Evolutionary conservation across 53 echinoderm and acorn worm species (phyloP).

Genomic region (Pentamera pediparva): DNA sequence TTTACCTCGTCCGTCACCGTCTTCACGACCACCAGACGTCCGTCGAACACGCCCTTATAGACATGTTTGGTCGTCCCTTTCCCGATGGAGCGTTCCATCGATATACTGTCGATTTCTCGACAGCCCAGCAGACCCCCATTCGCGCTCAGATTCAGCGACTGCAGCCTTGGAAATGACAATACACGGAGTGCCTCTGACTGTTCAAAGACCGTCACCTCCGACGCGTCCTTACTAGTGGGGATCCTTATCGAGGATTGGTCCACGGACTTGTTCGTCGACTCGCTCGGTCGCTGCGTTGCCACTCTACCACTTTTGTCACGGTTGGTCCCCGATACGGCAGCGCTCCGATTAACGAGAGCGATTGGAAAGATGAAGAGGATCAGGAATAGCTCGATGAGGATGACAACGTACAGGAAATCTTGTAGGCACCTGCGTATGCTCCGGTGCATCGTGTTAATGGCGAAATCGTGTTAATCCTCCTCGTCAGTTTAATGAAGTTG

Average conservation of each 20-base stretch:
- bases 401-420: slow-evolving; percentile 11
- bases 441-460: not conserved
- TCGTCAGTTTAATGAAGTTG: too few relatives aligned
- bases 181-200: too few relatives aligned
- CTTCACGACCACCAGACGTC: slow-evolving; percentile 64
- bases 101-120: slow-evolving; percentile 38
- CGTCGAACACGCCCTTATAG: slow-evolving; percentile 44
- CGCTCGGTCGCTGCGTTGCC: not conserved
- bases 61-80: slow-evolving; percentile 58
- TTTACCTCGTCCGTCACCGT: slow-evolving; percentile 61
- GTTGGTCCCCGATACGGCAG: too few relatives aligned
- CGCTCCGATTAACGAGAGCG: too few relatives aligned
- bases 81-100: slow-evolving; percentile 22
- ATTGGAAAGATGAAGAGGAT: not conserved
- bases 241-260: not conserved
- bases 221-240: too few relatives aligned
- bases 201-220: too few relatives aligned
- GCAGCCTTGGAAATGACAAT: too few relatives aligned
- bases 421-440: not conserved
- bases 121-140: slow-evolving; percentile 9
- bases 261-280: not conserved
- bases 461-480: too few relatives aligned
- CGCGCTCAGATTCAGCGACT: too few relatives aligned
- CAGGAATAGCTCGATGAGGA: not conserved
- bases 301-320: not conserved